Conservation (phyloP, 2,797 vertebrate genomes). For the Notolabrus celidotus region DNA sequence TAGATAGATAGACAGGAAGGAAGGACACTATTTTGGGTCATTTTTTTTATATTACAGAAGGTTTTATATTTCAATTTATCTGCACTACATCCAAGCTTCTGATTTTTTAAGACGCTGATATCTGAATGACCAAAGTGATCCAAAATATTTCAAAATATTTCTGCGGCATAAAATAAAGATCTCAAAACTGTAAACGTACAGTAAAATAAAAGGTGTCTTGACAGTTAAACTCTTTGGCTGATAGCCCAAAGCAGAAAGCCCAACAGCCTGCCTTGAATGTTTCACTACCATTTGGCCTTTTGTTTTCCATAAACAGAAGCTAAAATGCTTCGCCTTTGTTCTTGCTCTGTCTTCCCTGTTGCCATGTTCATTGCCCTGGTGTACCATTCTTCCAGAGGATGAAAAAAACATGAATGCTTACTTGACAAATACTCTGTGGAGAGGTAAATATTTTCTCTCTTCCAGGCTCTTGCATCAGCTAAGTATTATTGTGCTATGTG, state of each 20-base stretch:
- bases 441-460: conserved; percentile 80
- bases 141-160: conserved; percentile 18
- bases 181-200: conserved; percentile 50
- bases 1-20: conserved; percentile 14
- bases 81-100: no score
- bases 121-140: not conserved
- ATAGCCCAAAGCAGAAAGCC: conserved; percentile 54
- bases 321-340: conserved; percentile 37
- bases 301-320: conserved; percentile 60
- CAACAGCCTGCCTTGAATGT: conserved; percentile 60
- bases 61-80: no score
- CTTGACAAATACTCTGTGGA: conserved; percentile 70
- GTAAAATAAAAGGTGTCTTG: conserved; percentile 58
- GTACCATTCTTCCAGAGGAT: conserved; percentile 59
- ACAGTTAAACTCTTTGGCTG: conserved; percentile 41
- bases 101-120: no score
- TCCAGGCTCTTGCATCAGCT: conserved; percentile 79
- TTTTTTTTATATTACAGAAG: not conserved
- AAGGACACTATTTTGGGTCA: no score
- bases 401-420: conserved; percentile 22
- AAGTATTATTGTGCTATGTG: conserved; percentile 70
- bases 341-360: conserved; percentile 36
- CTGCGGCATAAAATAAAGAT: conserved; percentile 2
- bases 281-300: conserved; percentile 65
- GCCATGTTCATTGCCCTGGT: conserved; percentile 45